phyloP scores from a whole-genome alignment of 1,140 invertebrate species.

The Zaprionus gabonicus region DNA sequence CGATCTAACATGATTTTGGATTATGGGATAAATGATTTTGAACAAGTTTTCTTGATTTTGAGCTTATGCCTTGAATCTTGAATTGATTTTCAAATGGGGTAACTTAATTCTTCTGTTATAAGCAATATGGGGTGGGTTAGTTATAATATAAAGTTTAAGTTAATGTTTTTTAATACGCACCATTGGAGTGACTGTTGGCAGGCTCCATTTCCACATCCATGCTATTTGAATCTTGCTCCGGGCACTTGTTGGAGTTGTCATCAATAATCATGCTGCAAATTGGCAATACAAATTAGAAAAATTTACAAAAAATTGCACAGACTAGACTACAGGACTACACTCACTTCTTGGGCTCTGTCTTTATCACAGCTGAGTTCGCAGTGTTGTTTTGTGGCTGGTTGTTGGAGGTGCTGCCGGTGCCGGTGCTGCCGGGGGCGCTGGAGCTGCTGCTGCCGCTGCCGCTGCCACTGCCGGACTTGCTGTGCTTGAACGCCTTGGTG shows the following conservation, averaged over 20 bases:
- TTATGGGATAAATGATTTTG: neutral
- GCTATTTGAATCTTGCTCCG: conserved; percentile 73
- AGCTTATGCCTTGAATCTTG: conserved; percentile 1
- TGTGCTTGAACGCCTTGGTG: conserved; percentile 87
- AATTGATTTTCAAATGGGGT: neutral
- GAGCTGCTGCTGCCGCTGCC: conserved; percentile 29
- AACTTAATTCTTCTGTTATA: neutral
- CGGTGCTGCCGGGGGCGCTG: conserved; percentile 25
- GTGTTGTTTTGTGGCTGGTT: conserved; percentile 69
- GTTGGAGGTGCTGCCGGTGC: conserved; percentile 36
- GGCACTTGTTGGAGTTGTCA: conserved; percentile 76
- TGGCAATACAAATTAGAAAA: neutral
- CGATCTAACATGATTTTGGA: neutral
- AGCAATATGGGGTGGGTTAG: neutral
- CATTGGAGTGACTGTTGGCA: conserved; percentile 80
- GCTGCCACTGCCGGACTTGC: conserved; percentile 75
- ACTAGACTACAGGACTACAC: neutral
- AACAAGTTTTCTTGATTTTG: neutral
- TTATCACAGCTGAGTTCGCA: conserved; percentile 85
- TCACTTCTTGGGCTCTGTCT: conserved; percentile 74
- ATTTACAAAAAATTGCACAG: neutral
- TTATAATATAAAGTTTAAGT: neutral
- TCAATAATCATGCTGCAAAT: conserved; percentile 63
- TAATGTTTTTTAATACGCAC: conserved; percentile 36
- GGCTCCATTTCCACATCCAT: conserved; percentile 84